Conservation (phyloP, 1,140 invertebrate species). For the Drosophila azteca region DNA sequence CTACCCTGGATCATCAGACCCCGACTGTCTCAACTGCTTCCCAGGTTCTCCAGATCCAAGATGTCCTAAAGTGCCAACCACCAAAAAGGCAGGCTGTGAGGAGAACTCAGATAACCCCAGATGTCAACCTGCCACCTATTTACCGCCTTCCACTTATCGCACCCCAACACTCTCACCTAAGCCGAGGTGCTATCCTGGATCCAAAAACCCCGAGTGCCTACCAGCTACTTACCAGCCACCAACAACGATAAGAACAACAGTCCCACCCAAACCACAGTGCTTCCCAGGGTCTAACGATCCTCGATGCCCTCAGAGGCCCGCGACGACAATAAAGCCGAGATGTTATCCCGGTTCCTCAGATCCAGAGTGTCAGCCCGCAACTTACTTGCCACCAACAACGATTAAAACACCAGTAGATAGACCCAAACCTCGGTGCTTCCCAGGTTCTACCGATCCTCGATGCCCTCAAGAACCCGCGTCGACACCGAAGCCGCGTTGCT, state of each 20-base stretch:
- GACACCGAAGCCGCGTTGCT: slow-evolving; percentile 55
- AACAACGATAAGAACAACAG: background rate
- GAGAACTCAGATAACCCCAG: slow-evolving; percentile 41
- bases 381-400: too few species aligned
- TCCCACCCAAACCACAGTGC: slow-evolving; percentile 54
- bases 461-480: slow-evolving; percentile 21
- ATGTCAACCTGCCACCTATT: slow-evolving; percentile 50
- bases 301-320: slow-evolving; percentile 64
- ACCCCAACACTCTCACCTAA: slow-evolving; percentile 16
- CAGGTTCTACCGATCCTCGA: slow-evolving; percentile 33
- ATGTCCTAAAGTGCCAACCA: slow-evolving; percentile 80
- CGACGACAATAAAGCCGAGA: slow-evolving; percentile 49
- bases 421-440: slow-evolving; percentile 26
- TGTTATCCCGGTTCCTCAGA: slow-evolving; percentile 83
- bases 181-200: too few species aligned
- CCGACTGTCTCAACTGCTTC: slow-evolving; percentile 34
- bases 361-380: slow-evolving; percentile 84
- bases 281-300: slow-evolving; percentile 73
- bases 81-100: slow-evolving; percentile 48
- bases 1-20: slow-evolving; percentile 80
- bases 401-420: too few species aligned
- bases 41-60: slow-evolving; percentile 59
- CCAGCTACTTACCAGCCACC: too few species aligned
- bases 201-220: too few species aligned
- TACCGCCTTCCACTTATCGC: slow-evolving; percentile 32